These are phyloP conservation scores for Astur gentilis DNA, from an alignment of 2,113 vertebrate genomes.

Conservation along the genomic window DNA sequence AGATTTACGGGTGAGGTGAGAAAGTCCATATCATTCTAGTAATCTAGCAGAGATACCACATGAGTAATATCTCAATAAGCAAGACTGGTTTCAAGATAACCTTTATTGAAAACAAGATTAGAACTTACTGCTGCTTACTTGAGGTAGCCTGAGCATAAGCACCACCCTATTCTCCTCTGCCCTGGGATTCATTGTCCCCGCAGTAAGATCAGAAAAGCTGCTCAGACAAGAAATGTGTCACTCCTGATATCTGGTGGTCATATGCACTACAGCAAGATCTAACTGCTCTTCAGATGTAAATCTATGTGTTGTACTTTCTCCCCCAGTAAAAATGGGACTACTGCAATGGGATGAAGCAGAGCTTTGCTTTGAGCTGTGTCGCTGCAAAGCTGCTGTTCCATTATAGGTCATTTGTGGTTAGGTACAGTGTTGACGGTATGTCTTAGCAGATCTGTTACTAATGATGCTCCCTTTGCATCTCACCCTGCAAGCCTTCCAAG, in stretches of 20 bases:
- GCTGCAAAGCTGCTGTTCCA: not conserved
- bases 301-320: not conserved
- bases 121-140: not conserved
- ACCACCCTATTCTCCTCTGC: not conserved
- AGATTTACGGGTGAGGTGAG: not conserved
- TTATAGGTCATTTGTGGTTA: not conserved
- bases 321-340: not conserved
- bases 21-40: not conserved
- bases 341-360: not conserved
- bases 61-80: not conserved
- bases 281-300: not conserved
- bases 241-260: not conserved
- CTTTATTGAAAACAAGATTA: not conserved
- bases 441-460: not conserved
- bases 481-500: not conserved
- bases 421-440: not conserved
- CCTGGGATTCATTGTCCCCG: accelerated
- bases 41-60: not conserved
- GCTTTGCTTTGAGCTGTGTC: not conserved
- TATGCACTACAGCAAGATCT: not conserved
- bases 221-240: not conserved
- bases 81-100: not conserved
- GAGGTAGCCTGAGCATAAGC: not conserved
- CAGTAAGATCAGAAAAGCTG: not conserved
- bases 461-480: not conserved